Conservation (phyloP, 1,140 invertebrate genomes). For the Aphelenchoides besseyi region DNA sequence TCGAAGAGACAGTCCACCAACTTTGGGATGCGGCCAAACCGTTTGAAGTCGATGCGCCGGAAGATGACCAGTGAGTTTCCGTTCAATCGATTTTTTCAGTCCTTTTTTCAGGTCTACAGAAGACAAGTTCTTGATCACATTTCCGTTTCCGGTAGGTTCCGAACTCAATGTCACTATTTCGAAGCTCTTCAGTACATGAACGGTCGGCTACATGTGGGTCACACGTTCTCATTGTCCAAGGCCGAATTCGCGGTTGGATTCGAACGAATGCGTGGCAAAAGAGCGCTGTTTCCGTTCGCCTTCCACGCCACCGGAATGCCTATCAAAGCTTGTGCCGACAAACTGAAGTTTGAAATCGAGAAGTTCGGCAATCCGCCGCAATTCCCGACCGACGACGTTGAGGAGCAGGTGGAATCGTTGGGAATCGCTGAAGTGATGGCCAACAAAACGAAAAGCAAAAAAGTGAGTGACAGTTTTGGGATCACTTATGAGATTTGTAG, state of each 20-base stretch:
- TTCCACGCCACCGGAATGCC: constrained; percentile 91
- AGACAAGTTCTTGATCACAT: constrained; percentile 83
- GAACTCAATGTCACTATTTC: too few species aligned
- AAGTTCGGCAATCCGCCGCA: constrained; percentile 84
- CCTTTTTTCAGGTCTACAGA: constrained; percentile 27
- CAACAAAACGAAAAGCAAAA: constrained; percentile 96
- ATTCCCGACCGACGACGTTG: constrained; percentile 73
- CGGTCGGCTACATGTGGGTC: constrained; percentile 91
- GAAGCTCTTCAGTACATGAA: constrained; percentile 79
- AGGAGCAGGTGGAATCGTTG: constrained; percentile 60
- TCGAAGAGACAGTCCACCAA: constrained; percentile 54
- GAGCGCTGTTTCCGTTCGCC: constrained; percentile 91
- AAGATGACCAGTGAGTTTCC: constrained; percentile 33
- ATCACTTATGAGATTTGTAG: constrained; percentile 30
- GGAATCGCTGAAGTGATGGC: constrained; percentile 71
- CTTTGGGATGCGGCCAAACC: constrained; percentile 52
- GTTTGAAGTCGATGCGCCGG: constrained; percentile 52
- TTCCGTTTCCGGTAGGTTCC: constrained; percentile 78
- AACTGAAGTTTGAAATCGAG: constrained; percentile 87
- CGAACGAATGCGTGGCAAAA: constrained; percentile 83
- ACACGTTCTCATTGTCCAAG: constrained; percentile 77
- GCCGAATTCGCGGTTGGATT: constrained; percentile 82
- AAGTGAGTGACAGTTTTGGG: constrained; percentile 67
- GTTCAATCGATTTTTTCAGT: constrained; percentile 19
- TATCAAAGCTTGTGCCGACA: constrained; percentile 87